A percentile compares a stretch with the other conserved stretches of the same genome.
These are phyloP conservation scores for Patiria pectinifera DNA, from an alignment of 53 echinoderm and acorn worm genomes.

Conservation along the genomic window DNA sequence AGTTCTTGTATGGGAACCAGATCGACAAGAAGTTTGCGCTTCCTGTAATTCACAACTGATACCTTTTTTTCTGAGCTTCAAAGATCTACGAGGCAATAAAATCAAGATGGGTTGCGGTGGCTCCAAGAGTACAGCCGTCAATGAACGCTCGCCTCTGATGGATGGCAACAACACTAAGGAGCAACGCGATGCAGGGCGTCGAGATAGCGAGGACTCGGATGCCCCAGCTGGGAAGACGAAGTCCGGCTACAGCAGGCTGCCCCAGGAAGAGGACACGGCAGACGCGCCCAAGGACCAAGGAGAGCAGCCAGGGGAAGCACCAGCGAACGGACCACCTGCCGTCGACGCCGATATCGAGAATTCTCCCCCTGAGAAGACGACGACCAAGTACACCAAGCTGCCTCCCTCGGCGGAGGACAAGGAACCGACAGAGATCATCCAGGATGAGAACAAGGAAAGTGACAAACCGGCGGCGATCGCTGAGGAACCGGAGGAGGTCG, in stretches of 20 bases:
- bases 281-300: neutral
- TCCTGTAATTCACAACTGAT: too few species aligned
- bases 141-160: neutral
- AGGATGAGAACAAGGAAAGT: neutral
- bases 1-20: too few species aligned
- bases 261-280: neutral
- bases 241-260: neutral
- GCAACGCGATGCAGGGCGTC: neutral
- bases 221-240: neutral
- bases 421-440: neutral
- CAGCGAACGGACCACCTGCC: neutral
- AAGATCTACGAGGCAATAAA: neutral
- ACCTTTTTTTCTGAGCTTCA: neutral
- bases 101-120: slow-evolving; percentile 26
- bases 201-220: neutral
- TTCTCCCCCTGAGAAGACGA: neutral
- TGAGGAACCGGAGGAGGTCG: neutral
- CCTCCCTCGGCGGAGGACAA: neutral
- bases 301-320: neutral
- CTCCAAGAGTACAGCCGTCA: slow-evolving; percentile 18
- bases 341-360: neutral
- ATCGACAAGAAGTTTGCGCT: too few species aligned
- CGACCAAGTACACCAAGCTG: slow-evolving; percentile 19
- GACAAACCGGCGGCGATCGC: neutral
- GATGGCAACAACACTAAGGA: neutral